A percentile compares a stretch with the other conserved stretches of the same genome.
Evolutionary conservation across 2,888 invertebrate genomes (phyloP).

Genomic region (Drosophila sordidapex): DNA sequence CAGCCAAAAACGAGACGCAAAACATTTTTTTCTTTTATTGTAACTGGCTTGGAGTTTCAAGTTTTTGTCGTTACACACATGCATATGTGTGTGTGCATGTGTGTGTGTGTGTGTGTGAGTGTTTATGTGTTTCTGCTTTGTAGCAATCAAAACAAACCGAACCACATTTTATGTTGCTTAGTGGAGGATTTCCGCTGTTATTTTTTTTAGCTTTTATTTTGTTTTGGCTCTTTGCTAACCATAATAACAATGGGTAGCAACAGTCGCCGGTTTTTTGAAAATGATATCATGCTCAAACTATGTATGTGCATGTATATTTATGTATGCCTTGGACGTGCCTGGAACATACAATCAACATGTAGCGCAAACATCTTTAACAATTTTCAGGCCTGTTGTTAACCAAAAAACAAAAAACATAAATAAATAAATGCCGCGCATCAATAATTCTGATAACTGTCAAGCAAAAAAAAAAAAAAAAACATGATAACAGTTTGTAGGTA

Average conservation of each 20-base stretch:
- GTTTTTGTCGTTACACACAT: slow-evolving; percentile 5
- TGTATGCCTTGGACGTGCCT: background rate
- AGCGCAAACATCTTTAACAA: slow-evolving; percentile 2
- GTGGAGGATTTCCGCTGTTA: slow-evolving; percentile 55
- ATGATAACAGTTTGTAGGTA: background rate
- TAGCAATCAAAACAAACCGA: slow-evolving; percentile 39
- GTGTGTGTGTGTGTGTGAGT: background rate
- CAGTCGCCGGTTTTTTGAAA: slow-evolving; percentile 27
- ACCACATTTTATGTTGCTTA: slow-evolving; percentile 50
- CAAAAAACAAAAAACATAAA: background rate
- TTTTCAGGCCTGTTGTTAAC: background rate
- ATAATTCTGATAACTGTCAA: slow-evolving; percentile 8
- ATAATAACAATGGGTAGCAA: slow-evolving; percentile 19
- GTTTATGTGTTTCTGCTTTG: background rate
- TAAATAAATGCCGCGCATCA: slow-evolving; percentile 1
- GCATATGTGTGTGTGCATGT: background rate
- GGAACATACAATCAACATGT: slow-evolving; percentile 4
- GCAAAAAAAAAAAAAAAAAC: background rate
- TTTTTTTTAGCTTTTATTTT: background rate
- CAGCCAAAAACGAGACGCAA: background rate
- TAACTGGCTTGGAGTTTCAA: slow-evolving; percentile 16
- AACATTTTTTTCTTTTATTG: background rate
- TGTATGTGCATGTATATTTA: slow-evolving; percentile 7
- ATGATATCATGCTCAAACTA: slow-evolving; percentile 46
- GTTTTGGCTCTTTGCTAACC: background rate